Conservation (phyloP, 2,888 invertebrate species). For the Euproctis similis region DNA sequence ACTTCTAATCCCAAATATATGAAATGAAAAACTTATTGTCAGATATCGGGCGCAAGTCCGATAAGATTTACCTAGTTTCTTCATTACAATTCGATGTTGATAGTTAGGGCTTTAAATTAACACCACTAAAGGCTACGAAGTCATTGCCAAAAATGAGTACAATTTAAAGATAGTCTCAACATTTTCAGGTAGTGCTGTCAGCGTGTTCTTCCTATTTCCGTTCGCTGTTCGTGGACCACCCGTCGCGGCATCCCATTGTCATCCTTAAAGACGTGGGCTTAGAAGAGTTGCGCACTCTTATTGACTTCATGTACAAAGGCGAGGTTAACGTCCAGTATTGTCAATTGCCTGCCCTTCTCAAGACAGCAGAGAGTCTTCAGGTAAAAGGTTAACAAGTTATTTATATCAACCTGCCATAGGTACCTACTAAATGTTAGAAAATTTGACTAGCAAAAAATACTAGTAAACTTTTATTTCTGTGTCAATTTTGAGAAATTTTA, state of each 20-base stretch:
- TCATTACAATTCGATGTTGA: too few relatives aligned
- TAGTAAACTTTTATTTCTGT: too few relatives aligned
- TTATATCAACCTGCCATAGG: not conserved
- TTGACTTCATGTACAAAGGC: slow-evolving; percentile 97
- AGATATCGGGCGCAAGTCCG: too few relatives aligned
- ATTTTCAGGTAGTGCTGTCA: slow-evolving; percentile 88
- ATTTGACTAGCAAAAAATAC: not conserved
- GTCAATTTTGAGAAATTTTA: too few relatives aligned
- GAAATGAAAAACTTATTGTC: too few relatives aligned
- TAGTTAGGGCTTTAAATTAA: too few relatives aligned
- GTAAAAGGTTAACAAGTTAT: slow-evolving; percentile 63
- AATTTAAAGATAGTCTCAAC: too few relatives aligned
- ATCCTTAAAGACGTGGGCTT: slow-evolving; percentile 96
- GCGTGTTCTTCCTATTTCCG: slow-evolving; percentile 97
- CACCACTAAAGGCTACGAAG: too few relatives aligned
- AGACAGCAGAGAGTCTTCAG: slow-evolving; percentile 94
- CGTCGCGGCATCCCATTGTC: slow-evolving; percentile 93
- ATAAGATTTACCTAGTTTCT: too few relatives aligned
- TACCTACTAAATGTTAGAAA: not conserved
- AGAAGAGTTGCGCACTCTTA: slow-evolving; percentile 91
- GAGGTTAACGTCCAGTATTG: slow-evolving; percentile 96
- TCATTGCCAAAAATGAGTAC: too few relatives aligned
- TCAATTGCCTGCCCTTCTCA: slow-evolving; percentile 91
- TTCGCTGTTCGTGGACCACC: slow-evolving; percentile 93
- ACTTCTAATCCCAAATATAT: too few relatives aligned